Base-by-base conservation (phyloP, 1,140 invertebrate species). In the Ceratoteleas bidentatus region DNA sequence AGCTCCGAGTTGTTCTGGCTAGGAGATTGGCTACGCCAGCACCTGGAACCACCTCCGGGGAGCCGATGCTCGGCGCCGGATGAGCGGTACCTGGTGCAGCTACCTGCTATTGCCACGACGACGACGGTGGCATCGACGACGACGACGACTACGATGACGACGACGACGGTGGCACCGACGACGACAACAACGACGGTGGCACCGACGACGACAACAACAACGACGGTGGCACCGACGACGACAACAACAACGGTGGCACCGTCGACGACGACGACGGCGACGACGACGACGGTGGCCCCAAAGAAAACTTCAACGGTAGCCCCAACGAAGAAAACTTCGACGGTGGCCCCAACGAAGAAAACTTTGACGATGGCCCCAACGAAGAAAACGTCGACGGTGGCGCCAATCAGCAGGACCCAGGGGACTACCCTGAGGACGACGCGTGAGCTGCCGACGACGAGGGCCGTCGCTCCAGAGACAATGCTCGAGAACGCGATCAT, bases 11-110 rank as follows among this genome's bases (percentile, higher is more conserved):
- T 94, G 32, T 85, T 93, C 38, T 95, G 94, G 94, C 77, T 95
- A 0, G 93, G 92, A 4, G 91, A 93, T 49, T 95, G 94, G 94
- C 90, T 95, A 85, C 91, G 92, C 75, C 92, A 83, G 33, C 92
- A 93, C 38, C 85, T 88, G n/a, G 90, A 89, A 40, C 88, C 92
- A 32, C 82, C 89, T 75, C 84, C 87, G 6, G 57, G 87, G 50
- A 87, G 91, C 2, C 85, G 83, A 34, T 93, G 93, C 76, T 81
- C 82, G 11, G 80, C 79, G 6, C 92, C 92, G 0, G 36, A 53
- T 4, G 40, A 84, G 62, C 68, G 84, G 45, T 85, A 89, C 40
- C 83, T 93, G 1, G 49, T 88, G 7, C 89, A 93, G 74, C 81
- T 93, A 72, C 92, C 86, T 38, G 58, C 75, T 13, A 65, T 69